Evolutionary conservation across 1,140 invertebrate species (phyloP), one percentile per base, ranked within the genome.

Genomic region (Zaprionus camerounensis): DNA sequence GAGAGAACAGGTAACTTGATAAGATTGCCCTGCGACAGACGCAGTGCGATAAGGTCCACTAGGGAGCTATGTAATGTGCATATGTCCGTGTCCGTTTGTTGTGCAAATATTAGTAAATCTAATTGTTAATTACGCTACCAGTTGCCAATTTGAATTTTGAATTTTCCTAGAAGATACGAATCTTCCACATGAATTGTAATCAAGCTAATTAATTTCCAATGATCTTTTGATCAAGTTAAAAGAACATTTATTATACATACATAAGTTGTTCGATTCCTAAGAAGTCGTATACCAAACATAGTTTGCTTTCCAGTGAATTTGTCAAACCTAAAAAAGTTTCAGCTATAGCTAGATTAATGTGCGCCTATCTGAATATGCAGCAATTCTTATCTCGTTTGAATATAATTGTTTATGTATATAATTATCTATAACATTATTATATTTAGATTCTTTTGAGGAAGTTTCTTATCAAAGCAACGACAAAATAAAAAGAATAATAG

Each of bases 21-120:
- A 72, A 72, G 63, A 72, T 72, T 38, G 58, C 55, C 13, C 34
- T 67, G 65, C 65, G 64, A 46, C 64, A 46, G 38, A 38, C 53
- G 17, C n/a, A n/a, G 17, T 2, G 63, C 5, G 70, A 72, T 72
- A 72, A 72, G 70, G 51, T 66, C 34, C 17, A 34, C 3, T 34
- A 34, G 28, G 15, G n/a, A 67, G 6, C 7, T 24, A 36, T 15
- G 20, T 56, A 24, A 64, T 64, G 61, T 66, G 62, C 62, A 66
- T 36, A 46, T 56, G 28, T 15, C 13, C 22, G 13, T 55, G 4
- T 3, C 5, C 12, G 11, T 51, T 61, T 20, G 15, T 34, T 31
- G 22, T 46, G 61, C 31, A 38, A 63, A 13, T 44, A 41, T 34
- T 64, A 20, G 17, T 20, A 38, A 51, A 17, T 63, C 31, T 44